A percentile compares a stretch with the other conserved stretches of the same genome.
phyloP scores from a whole-genome alignment of 2,113 vertebrate species.

The Alethe diademata region DNA sequence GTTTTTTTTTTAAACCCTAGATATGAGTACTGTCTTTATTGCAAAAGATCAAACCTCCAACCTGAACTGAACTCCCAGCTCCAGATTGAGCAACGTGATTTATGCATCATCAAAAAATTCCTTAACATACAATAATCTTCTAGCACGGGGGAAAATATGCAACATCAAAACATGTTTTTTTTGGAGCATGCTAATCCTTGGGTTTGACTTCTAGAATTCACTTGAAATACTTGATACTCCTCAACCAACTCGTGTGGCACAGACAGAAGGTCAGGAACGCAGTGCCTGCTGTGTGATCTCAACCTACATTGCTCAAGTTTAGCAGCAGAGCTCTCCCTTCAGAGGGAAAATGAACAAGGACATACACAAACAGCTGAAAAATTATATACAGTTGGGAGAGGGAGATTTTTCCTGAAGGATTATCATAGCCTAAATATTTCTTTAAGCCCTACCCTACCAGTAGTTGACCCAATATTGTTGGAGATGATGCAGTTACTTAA shows the following conservation, averaged over 20 bases:
- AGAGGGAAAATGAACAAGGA: neutral
- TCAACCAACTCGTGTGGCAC: neutral
- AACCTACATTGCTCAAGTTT: neutral
- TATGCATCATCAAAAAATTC: neutral
- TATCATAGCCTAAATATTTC: slow-evolving; percentile 59
- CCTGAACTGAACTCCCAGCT: neutral
- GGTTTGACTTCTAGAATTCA: neutral
- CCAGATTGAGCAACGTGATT: neutral
- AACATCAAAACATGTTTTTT: neutral
- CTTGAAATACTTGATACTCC: neutral
- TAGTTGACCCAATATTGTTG: slow-evolving; percentile 25
- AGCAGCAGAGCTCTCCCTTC: neutral
- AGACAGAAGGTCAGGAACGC: neutral
- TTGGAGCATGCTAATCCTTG: neutral
- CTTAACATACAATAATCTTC: neutral
- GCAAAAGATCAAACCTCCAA: neutral
- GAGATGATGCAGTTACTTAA: slow-evolving; percentile 38
- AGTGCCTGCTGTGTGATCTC: neutral
- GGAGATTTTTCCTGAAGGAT: slow-evolving; percentile 40
- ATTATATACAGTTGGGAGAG: slow-evolving; percentile 35
- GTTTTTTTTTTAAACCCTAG: neutral
- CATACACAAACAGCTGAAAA: slow-evolving; percentile 51
- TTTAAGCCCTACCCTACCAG: slow-evolving; percentile 36
- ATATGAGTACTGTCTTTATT: neutral
- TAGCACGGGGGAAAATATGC: neutral